Base-by-base conservation (phyloP, 2,113 vertebrate species). In the Fregata magnificens region DNA sequence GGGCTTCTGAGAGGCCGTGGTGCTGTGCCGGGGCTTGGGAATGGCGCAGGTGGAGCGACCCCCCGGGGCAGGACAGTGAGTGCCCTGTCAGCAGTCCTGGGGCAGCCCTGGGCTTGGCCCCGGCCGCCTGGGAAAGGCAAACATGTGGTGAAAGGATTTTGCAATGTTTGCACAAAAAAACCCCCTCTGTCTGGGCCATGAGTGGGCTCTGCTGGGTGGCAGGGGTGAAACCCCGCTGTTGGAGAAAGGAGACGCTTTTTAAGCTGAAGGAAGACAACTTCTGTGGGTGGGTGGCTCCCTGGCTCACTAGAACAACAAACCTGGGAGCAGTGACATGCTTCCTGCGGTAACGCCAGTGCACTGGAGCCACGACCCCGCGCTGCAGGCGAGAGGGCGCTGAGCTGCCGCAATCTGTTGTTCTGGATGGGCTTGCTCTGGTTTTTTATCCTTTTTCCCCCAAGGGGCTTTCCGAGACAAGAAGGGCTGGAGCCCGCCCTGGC, bases 91-190 rank as follows among this genome's bases (percentile, higher is more conserved):
- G 16, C 4, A 2, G 25, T 29, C 21, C 34, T 16, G 42, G 59
- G 13, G 6, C 70, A 28, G 70, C 36, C 26, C 31, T 7, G 9
- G 38, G 9, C 34, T 38, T 2, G 13, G 55, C 12, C 21, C 29
- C 0, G 2, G 21, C 53, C 0, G 1, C 14, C 45, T 6, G 47
- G 49, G 18, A 36, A 13, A 18, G 4, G 52, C 80, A 55, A 73
- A 66, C 38, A 20, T 0, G 2, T 1, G 0, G 6, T 13, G 55
- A 38, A n/a, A 21, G 1, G 19, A 2, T 59, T 44, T 24, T n/a
- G 19, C 47, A 14, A 16, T 59, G 24, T 73, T 67, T 34, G 66
- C 47, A 20, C 38, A 31, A 29, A 32, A 36, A 19, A 13, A 5
- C 4, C 5, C 9, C 38, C 78, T 45, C 17, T 58, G 56, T 18